phyloP scores from a whole-genome alignment of 2,797 vertebrate genomes.

The Tenualosa ilisha region DNA sequence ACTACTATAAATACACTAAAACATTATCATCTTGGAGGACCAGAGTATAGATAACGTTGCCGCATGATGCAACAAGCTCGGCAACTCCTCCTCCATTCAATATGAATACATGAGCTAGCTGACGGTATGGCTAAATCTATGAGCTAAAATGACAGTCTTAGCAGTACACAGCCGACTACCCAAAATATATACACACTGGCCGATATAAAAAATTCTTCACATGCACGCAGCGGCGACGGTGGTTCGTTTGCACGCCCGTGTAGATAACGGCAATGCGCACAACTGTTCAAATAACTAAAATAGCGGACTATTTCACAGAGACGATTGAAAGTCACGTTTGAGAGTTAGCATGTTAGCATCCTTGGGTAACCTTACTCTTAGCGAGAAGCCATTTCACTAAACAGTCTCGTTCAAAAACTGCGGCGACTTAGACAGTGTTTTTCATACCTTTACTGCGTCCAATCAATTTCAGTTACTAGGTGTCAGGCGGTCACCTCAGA shows the following conservation, averaged over 20 bases:
- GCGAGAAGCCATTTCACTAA: slow-evolving; percentile 3
- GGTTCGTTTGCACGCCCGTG: neutral
- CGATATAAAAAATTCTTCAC: neutral
- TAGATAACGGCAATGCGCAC: neutral
- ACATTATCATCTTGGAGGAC: neutral
- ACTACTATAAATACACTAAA: neutral
- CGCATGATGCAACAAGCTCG: neutral
- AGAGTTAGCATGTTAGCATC: neutral
- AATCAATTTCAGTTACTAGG: neutral
- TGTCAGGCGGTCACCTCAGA: neutral
- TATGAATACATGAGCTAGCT: neutral
- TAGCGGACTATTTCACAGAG: neutral
- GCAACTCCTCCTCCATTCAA: neutral
- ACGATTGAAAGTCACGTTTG: neutral
- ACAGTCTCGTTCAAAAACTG: neutral
- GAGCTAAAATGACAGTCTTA: neutral
- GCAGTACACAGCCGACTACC: neutral
- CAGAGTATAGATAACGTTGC: neutral
- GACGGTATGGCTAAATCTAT: neutral
- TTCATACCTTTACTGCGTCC: neutral
- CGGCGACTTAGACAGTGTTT: neutral
- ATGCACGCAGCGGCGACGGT: neutral
- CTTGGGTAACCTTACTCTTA: neutral
- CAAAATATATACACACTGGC: neutral
- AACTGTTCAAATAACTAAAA: neutral